Evolutionary conservation across 2,888 invertebrate species (phyloP), one percentile per base, ranked within the genome.

Genomic region (Macaria liturata): DNA sequence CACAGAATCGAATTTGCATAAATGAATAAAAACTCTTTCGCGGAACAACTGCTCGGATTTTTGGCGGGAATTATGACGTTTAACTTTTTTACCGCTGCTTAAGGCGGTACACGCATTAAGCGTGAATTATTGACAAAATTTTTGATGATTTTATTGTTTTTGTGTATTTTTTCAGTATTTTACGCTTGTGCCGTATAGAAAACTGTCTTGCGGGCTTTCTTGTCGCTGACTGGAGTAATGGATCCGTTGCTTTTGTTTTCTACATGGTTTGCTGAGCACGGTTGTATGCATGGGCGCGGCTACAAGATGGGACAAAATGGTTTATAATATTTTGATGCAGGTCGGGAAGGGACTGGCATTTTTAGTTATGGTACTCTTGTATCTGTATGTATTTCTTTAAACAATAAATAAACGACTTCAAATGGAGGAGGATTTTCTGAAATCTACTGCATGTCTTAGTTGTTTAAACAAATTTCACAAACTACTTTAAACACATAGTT

Each of bases 171-270:
- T 40, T 3, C 40, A 9, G 3, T 62, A 54, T 59, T 61, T 42
- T 46, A 45, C 57, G 65, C 59, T 66, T 66, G 34, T 61, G 67
- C 61, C 57, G 62, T 66, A 75, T 79, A 78, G 79, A 80, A 84
- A 84, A 84, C 86, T 86, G 83, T 83, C 81, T 80, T 75, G 75
- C 65, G 65, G 74, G 70, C 71, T 84, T 86, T 88, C 90, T 89
- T 88, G 88, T 86, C 82, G 82, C 75, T 76, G 83, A 90, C 91
- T 91, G 89, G 75, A 81, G 80, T 79, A 81, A 82, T 83, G 79
- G 84, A 80, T 86, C 87, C 86, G 84, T 77, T 76, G 87, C 86
- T 85, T 88, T 91, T 91, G 90, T 91, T 87, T 87, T 83, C 70
- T 83, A 65, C 85, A 90, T 76, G 90, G 74, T 88, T 88, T 87